Conservation (phyloP, 2,797 vertebrate genomes). For the Sylvia borin region DNA sequence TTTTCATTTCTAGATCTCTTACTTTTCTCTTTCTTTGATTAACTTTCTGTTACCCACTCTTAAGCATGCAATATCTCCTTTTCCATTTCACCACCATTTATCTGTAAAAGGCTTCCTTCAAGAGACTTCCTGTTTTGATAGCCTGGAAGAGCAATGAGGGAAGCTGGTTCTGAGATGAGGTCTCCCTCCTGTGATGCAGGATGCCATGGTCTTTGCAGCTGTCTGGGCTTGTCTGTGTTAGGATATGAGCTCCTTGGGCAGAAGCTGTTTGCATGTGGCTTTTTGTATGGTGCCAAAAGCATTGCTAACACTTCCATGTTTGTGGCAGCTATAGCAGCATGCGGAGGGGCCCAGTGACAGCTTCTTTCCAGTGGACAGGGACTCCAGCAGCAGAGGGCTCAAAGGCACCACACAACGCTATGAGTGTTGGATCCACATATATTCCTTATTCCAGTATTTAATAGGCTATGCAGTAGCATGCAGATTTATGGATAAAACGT, state of each 20-base stretch:
- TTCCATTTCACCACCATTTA: neutral
- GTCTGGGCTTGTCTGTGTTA: neutral
- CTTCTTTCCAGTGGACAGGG: neutral
- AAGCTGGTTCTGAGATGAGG: neutral
- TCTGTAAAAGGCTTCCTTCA: neutral
- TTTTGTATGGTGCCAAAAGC: neutral
- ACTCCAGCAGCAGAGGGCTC: neutral
- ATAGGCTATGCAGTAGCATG: neutral
- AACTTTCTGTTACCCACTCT: neutral
- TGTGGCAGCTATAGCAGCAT: neutral
- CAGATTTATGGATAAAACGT: neutral
- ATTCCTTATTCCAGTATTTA: neutral
- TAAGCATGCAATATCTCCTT: neutral
- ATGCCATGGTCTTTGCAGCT: neutral
- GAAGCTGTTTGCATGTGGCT: neutral
- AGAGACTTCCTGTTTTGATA: neutral
- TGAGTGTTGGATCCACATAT: neutral
- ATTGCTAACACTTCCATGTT: neutral
- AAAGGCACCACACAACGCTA: rapidly evolving
- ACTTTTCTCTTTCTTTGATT: neutral
- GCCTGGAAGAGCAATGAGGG: neutral
- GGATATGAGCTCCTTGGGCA: neutral
- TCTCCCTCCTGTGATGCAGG: neutral
- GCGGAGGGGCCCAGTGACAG: neutral
- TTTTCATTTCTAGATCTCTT: neutral